Evolutionary conservation across 2,888 invertebrate species (phyloP).

Genomic region (Penaeus monodon): DNA sequence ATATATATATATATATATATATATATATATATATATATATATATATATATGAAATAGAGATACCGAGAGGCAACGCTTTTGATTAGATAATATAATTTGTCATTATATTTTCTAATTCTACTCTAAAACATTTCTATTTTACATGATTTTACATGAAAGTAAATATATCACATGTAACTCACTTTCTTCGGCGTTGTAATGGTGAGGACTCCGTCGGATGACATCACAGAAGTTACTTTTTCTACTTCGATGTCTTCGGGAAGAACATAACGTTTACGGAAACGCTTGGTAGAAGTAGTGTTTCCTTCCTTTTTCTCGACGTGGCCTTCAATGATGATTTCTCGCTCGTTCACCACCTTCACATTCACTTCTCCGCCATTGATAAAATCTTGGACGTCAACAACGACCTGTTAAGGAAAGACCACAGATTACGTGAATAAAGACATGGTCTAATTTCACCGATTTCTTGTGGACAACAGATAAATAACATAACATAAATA

Average conservation of each 20-base stretch:
- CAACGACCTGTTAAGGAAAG: neutral
- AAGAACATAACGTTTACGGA: neutral
- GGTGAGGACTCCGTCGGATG: neutral
- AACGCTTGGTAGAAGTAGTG: neutral
- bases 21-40: too few relatives aligned
- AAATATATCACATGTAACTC: neutral
- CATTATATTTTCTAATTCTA: too few relatives aligned
- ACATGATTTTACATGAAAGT: neutral
- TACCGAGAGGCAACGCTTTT: too few relatives aligned
- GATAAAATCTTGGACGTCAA: neutral
- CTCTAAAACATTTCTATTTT: too few relatives aligned
- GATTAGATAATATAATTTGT: too few relatives aligned
- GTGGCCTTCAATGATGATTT: neutral
- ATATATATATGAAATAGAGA: too few relatives aligned
- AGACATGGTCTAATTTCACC: too few relatives aligned
- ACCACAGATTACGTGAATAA: too few relatives aligned
- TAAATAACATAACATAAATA: too few relatives aligned
- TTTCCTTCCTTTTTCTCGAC: neutral
- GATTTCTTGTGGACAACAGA: neutral
- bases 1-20: too few relatives aligned
- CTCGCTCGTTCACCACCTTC: neutral
- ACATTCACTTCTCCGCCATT: neutral
- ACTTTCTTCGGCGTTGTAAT: conserved; percentile 1
- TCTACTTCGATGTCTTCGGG: neutral
- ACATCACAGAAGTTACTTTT: neutral